Percentiles rank a stretch among this genome's conserved stretches.
These are phyloP conservation scores for Sympetrum striolatum DNA, from an alignment of 2,888 invertebrate genomes.

Conservation along the genomic window DNA sequence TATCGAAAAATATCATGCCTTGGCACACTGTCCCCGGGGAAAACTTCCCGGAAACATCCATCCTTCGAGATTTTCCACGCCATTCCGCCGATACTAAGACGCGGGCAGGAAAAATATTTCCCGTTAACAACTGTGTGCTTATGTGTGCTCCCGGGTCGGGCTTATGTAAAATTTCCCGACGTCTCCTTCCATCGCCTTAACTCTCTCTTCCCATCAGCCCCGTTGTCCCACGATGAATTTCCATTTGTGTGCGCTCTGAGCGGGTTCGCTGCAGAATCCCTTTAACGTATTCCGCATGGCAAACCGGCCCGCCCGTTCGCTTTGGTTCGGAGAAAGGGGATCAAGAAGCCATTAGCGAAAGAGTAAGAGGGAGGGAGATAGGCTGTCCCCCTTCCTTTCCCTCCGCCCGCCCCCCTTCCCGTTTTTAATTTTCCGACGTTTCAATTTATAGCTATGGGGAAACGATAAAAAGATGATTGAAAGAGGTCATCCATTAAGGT, in stretches of 20 bases:
- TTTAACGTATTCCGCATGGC: constrained; percentile 32
- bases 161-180: neutral
- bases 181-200: neutral
- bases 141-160: neutral
- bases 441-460: neutral
- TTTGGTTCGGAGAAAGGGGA: neutral
- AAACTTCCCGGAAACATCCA: neutral
- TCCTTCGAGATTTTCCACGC: neutral
- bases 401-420: neutral
- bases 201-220: neutral
- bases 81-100: neutral
- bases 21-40: neutral
- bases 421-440: neutral
- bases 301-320: neutral
- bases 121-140: constrained; percentile 5
- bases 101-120: neutral
- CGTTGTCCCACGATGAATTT: neutral
- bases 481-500: no score
- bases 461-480: no score
- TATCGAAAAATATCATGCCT: neutral
- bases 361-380: neutral
- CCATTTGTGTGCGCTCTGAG: constrained; percentile 22
- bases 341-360: constrained; percentile 29
- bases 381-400: no score
- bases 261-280: neutral